Percentiles rank a stretch among this genome's conserved stretches.
phyloP scores from a whole-genome alignment of 2,888 invertebrate species.

The Hipparchia sbordonii region DNA sequence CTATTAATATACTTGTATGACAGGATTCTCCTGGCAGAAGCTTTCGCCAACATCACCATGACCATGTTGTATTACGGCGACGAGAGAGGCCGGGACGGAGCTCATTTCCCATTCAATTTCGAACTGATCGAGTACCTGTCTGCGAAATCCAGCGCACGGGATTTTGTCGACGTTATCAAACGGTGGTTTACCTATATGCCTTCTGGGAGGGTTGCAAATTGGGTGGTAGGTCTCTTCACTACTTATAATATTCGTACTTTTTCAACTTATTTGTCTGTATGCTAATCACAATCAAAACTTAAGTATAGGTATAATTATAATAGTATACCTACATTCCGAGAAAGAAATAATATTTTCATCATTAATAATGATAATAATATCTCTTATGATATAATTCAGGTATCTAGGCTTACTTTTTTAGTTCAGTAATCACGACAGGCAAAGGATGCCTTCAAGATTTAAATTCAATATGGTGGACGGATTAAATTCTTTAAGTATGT shows the following conservation, averaged over 20 bases:
- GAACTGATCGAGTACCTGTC: conserved; percentile 78
- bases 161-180: conserved; percentile 74
- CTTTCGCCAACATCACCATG: conserved; percentile 73
- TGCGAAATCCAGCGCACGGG: conserved; percentile 65
- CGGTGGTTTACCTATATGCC: conserved; percentile 84
- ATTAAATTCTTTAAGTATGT: conserved; percentile 85
- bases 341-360: no score
- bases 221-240: conserved; percentile 78
- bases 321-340: no score
- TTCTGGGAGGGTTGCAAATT: conserved; percentile 80
- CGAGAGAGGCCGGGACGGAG: conserved; percentile 61
- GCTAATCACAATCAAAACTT: no score
- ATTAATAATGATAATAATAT: no score
- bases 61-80: conserved; percentile 84
- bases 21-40: conserved; percentile 4
- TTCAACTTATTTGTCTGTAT: no score
- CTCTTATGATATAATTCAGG: no score
- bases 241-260: no score
- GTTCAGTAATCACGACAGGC: conserved; percentile 87
- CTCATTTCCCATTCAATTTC: conserved; percentile 86
- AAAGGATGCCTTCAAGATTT: conserved; percentile 83
- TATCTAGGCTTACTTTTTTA: conserved; percentile 46
- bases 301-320: no score
- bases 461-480: conserved; percentile 85
- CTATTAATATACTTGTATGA: not conserved